Conservation (phyloP, 2,888 invertebrate genomes). For the Caenorhabditis angaria region DNA sequence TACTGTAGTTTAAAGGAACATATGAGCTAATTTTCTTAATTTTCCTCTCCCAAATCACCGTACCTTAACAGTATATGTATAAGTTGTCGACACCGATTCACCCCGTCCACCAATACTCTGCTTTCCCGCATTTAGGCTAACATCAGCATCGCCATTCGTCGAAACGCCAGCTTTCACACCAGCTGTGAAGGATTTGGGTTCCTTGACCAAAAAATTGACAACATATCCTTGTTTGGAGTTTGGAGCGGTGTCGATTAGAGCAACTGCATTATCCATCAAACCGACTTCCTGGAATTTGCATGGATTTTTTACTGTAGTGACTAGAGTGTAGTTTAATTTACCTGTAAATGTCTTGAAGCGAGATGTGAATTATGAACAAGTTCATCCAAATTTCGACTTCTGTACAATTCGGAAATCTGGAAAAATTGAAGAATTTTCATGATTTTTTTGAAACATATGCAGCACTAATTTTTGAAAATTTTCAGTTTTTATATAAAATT, state of each 20-base stretch:
- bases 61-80: conserved; percentile 67
- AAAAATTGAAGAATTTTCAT: neutral
- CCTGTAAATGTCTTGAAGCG: conserved; percentile 66
- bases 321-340: conserved; percentile 9
- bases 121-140: conserved; percentile 55
- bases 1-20: too few relatives aligned
- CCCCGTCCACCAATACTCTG: conserved; percentile 63
- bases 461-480: too few relatives aligned
- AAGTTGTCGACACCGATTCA: conserved; percentile 59
- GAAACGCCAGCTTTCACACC: conserved; percentile 68
- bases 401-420: conserved; percentile 80
- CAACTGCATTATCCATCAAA: conserved; percentile 86
- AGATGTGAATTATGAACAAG: conserved; percentile 62
- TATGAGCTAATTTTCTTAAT: too few relatives aligned
- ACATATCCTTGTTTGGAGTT: conserved; percentile 72
- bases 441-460: neutral
- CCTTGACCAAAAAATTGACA: conserved; percentile 87
- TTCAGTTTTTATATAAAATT: too few relatives aligned
- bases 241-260: conserved; percentile 89
- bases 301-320: too few relatives aligned
- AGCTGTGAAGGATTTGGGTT: conserved; percentile 75
- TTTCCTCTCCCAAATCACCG: too few relatives aligned
- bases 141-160: conserved; percentile 66
- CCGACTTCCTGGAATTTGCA: conserved; percentile 75
- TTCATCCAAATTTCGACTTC: conserved; percentile 86